Conservation (phyloP, 2,113 vertebrate genomes). For the Colius striatus region DNA sequence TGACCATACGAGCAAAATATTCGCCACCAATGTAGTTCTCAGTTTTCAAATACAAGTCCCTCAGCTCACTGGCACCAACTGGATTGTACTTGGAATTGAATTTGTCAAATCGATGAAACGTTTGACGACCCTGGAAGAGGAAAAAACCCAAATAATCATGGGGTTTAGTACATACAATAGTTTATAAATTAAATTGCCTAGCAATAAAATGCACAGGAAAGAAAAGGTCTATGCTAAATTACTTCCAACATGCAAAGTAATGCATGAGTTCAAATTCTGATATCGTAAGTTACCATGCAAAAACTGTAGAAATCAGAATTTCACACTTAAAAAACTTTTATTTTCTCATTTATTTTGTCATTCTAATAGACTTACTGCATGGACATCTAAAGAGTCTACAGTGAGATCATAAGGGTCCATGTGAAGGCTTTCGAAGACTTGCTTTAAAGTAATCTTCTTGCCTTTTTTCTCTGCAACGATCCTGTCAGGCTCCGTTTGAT, state of each 20-base stretch:
- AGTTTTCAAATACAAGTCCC: conserved; percentile 95
- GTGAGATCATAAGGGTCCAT: conserved; percentile 99
- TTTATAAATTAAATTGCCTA: background rate
- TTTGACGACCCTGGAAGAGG: conserved; percentile 89
- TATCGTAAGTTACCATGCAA: background rate
- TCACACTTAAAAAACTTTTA: background rate
- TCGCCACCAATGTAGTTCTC: conserved; percentile 95
- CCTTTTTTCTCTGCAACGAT: conserved; percentile 85
- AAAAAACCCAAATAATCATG: background rate
- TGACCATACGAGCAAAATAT: conserved; percentile 96
- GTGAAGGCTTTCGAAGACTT: conserved; percentile 88
- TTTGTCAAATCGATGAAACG: conserved; percentile 98
- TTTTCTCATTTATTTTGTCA: background rate
- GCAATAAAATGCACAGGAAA: background rate
- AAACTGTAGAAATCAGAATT: background rate
- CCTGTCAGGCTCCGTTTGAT: conserved; percentile 85
- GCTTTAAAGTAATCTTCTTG: conserved; percentile 86
- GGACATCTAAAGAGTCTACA: conserved; percentile 96
- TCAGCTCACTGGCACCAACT: conserved; percentile 93
- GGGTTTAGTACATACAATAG: background rate
- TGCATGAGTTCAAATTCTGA: background rate
- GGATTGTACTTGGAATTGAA: conserved; percentile 99
- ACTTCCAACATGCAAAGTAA: background rate
- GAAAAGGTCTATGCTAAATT: background rate
- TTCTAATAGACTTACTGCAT: conserved; percentile 84